Base-by-base conservation (phyloP, 2,888 invertebrate species). In the Micoletzkya japonica region DNA sequence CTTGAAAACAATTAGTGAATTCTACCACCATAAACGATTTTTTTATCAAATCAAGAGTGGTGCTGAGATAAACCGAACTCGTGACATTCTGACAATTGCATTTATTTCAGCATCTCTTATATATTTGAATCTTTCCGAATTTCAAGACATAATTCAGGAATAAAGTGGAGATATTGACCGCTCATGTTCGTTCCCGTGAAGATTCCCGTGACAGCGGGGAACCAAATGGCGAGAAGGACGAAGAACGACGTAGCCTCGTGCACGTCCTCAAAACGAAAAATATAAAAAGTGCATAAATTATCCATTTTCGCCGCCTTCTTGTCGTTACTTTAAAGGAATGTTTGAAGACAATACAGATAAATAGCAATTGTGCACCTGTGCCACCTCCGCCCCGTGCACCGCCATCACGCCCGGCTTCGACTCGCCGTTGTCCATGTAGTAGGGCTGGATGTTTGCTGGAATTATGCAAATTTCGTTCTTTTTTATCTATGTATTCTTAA, bases 171-270 rank as follows among this genome's bases (percentile, higher is more conserved):
- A 44, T 49, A 44, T 44, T 34, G 20, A 81, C 83, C 98, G 32
- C 96, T 96, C 85, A 97, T 90, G 88, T 98, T 98, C 2, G 96
- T 96, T 30, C 98, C 97, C 73, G 98, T 98, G 94, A 98, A 95
- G 77, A 98, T 98, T 85, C 93, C 97, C 81, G 98, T 98, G 56
- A 96, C 96, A 26, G 97, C 97, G n/a, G 98, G 98, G 88, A 99
- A 99, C 89, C 97, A 98, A 83, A 99, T 98, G 82, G 96, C 97
- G 81, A 98, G 92, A 34, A 99, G 90, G 80, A 98, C 91, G 67
- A 95, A 95, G 86, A 99, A 97, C 1, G 93, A 90, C 3, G 96
- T 95, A 2, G 94, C 91, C 69, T 94, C 90, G 86, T 98, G 91
- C 80, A 20, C 44, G 10, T 14, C 10, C 20, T 44, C 44, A 10